Conservation (phyloP, 2,113 vertebrate genomes). For the Vulpes vulpes region DNA sequence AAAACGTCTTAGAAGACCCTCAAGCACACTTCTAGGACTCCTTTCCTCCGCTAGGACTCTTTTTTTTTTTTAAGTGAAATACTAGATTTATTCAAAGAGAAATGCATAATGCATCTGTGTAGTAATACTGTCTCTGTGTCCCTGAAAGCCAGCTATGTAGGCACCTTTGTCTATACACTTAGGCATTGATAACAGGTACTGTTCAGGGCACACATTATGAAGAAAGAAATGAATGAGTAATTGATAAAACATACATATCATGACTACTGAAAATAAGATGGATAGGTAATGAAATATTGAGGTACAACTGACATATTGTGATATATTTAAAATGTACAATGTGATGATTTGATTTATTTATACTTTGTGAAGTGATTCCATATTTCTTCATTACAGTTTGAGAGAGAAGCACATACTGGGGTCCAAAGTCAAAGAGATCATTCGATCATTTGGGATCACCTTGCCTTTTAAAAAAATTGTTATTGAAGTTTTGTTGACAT, state of each 20-base stretch:
- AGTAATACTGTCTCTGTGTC: neutral
- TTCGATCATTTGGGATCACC: neutral
- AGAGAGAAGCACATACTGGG: neutral
- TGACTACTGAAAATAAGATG: conserved; percentile 27
- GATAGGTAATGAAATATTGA: conserved; percentile 63
- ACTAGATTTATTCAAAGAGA: conserved; percentile 72
- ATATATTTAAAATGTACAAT: neutral
- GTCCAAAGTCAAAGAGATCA: neutral
- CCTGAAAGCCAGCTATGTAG: conserved; percentile 35
- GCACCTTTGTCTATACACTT: conserved; percentile 20
- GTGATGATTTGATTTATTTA: neutral
- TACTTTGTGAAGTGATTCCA: neutral
- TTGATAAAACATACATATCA: neutral
- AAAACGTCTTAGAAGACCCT: neutral
- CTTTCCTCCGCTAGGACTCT: neutral
- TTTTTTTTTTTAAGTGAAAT: conserved; percentile 71
- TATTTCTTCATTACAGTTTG: neutral
- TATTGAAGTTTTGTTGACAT: neutral
- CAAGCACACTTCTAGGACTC: neutral
- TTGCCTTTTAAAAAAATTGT: neutral
- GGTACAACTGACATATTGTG: neutral
- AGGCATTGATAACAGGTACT: neutral
- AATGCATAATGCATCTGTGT: conserved; percentile 18
- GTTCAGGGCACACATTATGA: neutral
- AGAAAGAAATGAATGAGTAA: neutral